Base-by-base conservation (phyloP, 2,113 vertebrate species). In the Maylandia zebra region DNA sequence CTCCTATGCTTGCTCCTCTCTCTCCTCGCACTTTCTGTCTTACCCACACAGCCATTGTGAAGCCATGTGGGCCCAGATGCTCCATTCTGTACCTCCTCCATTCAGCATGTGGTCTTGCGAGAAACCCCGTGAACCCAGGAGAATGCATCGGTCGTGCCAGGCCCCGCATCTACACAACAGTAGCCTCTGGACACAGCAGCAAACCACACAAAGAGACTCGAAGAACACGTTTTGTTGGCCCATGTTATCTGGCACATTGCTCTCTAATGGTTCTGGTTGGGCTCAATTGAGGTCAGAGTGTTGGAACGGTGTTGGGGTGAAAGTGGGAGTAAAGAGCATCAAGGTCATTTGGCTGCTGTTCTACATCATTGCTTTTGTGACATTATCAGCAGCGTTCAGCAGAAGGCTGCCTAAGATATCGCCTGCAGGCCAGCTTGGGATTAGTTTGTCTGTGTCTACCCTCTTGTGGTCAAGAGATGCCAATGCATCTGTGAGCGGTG, bases 291-390 rank as follows among this genome's bases (percentile, higher is more conserved):
- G 93, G 92, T 94, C 90, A 85, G 86, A 83, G 84, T 52, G 66
- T 89, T 93, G 89, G 93, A 94, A 88, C 81, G 4, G 88, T 5
- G 6, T 86, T 14, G 76, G 86, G 93, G 91, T 94, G 80, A 94
- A 64, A 69, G 34, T 34, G 82, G 71, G 93, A 91, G 85, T 82
- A 92, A 93, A 93, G 92, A 93, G 90, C 92, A 93, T 93, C 89
- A 88, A 92, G 95, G 94, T 94, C 85, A 91, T 90, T 89, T 92
- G 90, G 93, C 92, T 87, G 64, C 71, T 78, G 57, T 80, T 85
- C 85, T 59, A 80, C 89, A 92, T 83, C 53, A 16, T 61, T 92
- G 84, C 88, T 84, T 79, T 48, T 84, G 89, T 90, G 92, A 91
- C 88, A 88, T 87, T 91, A 92, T 94, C 92, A 91, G 89, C 90